A percentile compares a stretch with the other conserved stretches of the same genome.
Evolutionary conservation across 2,113 vertebrate species (phyloP).

Genomic region (Cisticola juncidis): DNA sequence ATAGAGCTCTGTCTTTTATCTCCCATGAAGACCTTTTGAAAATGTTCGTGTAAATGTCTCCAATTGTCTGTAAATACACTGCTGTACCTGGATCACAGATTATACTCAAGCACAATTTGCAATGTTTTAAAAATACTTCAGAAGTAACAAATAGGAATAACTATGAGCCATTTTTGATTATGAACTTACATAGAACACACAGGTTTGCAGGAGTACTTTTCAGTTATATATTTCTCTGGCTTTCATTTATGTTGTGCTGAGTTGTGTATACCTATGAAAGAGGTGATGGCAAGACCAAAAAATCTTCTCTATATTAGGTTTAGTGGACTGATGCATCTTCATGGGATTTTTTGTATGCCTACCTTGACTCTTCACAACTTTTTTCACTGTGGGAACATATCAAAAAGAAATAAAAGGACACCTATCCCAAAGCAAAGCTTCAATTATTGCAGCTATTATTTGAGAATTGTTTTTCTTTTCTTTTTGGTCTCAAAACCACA

Average conservation of each 20-base stretch:
- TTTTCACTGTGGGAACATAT: not conserved
- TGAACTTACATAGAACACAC: not conserved
- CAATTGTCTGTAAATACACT: not conserved
- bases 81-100: not conserved
- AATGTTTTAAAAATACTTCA: not conserved
- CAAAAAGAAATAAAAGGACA: not conserved
- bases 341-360: not conserved
- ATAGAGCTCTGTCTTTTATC: not conserved
- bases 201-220: not conserved
- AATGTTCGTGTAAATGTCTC: not conserved
- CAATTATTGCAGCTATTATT: not conserved
- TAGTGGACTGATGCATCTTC: not conserved
- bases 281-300: not conserved
- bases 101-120: not conserved
- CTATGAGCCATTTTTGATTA: not conserved
- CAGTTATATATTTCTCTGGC: not conserved
- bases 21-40: not conserved
- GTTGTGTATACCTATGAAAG: not conserved
- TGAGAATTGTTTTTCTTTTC: not conserved
- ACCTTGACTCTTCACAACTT: not conserved
- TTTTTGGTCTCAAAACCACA: not conserved
- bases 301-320: accelerated
- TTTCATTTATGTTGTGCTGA: not conserved
- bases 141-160: not conserved
- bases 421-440: not conserved